Base-by-base conservation (phyloP, 2,888 invertebrate genomes). In the Drosophila longiperda region DNA sequence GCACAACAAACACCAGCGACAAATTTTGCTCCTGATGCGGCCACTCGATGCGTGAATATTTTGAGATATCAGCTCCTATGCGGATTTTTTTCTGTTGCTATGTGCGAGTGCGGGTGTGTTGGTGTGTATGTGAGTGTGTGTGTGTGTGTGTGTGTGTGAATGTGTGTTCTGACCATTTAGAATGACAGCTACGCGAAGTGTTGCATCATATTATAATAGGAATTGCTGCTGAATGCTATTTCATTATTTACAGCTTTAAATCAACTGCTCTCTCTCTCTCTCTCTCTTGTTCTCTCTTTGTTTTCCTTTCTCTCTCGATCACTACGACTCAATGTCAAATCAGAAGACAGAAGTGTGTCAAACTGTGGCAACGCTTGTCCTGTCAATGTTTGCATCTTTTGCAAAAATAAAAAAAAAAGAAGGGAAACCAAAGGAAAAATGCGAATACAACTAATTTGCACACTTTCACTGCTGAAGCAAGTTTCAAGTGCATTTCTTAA, bases 401-500 rank as follows among this genome's bases (percentile, higher is more conserved):
- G 23, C 23, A 4, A 15, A 23, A 17, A 17, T n/a, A 12, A 15
- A 1, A 11, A 20, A 23, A 17, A 3, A 32, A n/a, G 6, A 52
- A 6, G 12, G 15, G 23, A 45, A 23, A 23, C 23, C 4, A 8
- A 45, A 26, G 26, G 26, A 54, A 54, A 54, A 34, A 8, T 38
- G 45, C 15, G 45, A 45, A 45, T 38, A 36, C 70, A 71, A 65
- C 50, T 62, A 57, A 65, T 64, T 64, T 33, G 38, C 73, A 8
- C n/a, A 72, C 66, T 64, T 63, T 74, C 71, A 59, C 73, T 62
- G 12, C 45, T 23, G 8, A 8, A 29, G 49, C 65, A 69, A 73
- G n/a, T 70, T 72, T 57, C 67, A 59, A 75, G 68, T 75, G 69
- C 69, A 74, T 73, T 48, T 74, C 36, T 60, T 53, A 53, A 72